Evolutionary conservation across 1,140 invertebrate species (phyloP), one percentile per base, ranked within the genome.

Genomic region (Dreissena polymorpha): DNA sequence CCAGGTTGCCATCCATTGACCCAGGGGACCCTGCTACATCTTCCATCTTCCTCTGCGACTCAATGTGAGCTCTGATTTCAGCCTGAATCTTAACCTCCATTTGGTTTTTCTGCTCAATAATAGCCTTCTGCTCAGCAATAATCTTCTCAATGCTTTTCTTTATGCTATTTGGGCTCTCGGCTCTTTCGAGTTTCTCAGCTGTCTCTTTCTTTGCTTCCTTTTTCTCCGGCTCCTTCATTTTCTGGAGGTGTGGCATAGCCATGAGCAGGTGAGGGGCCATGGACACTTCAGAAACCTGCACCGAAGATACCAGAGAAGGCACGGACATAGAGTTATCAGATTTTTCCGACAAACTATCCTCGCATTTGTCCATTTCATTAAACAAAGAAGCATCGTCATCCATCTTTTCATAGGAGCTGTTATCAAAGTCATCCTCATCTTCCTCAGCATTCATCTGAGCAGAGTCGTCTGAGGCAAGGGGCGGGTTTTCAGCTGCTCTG

Each of bases 401-500:
- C 71, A 82, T 82, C 57, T 82, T 82, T 27, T 82, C 79, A 16
- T 55, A 68, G 0, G 78, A 81, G 57, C 79, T 82, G 27, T 82
- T 82, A 29, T 84, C 83, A n/a, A 84, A 18, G 65, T 85, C 83
- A 3, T 85, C 84, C 13, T 87, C 86, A 57, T 81, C 71, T 8
- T 85, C 78, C 16, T 87, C 79, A 13, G 83, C 70, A 55, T 69
- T 80, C 21, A 74, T 23, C 57, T 27, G 63, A 60, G 25, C 29
- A 21, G 21, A 63, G 10, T 13, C 18, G 50, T 69, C 77, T 12
- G 69, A 67, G 14, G 60, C 23, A 13, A 69, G 49, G 14, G 78
- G 68, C 29, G 85, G 85, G 53, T 82, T 74, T 67, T 76, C 81
- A 50, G 64, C 60, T 14, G 78, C 63, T 72, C 81, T 71, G 10